These are phyloP conservation scores for Sander vitreus DNA, from an alignment of 2,113 vertebrate genomes.

Conservation along the genomic window DNA sequence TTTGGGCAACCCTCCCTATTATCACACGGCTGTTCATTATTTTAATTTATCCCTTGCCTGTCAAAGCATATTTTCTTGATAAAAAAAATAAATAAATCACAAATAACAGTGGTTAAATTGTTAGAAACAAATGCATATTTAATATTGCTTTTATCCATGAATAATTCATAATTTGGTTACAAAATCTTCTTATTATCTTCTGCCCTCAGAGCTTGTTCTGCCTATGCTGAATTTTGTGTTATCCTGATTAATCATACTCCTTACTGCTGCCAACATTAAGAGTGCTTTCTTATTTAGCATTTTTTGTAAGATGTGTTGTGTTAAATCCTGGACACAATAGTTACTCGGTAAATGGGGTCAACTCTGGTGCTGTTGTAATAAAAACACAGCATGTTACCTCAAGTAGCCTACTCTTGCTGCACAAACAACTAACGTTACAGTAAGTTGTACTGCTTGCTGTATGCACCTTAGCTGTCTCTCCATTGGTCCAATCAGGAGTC, in stretches of 20 bases:
- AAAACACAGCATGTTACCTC: constrained; percentile 59
- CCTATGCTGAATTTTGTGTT: not conserved
- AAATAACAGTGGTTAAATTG: not conserved
- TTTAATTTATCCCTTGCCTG: not conserved
- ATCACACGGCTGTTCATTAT: not conserved
- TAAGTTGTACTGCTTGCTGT: constrained; percentile 25
- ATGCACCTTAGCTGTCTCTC: constrained; percentile 18
- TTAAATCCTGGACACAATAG: not conserved
- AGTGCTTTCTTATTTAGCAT: not conserved
- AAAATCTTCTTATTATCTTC: not conserved
- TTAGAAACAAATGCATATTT: not conserved
- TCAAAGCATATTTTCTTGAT: not conserved
- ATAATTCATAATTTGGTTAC: not conserved
- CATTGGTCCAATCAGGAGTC: constrained; percentile 66
- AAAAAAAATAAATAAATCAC: not conserved
- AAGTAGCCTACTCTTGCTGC: constrained; percentile 50
- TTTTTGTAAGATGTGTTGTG: not conserved
- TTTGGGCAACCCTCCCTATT: not conserved
- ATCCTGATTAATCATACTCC: not conserved
- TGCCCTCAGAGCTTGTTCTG: not conserved
- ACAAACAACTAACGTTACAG: constrained; percentile 48
- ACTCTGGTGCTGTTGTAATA: constrained; percentile 31
- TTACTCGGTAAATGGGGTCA: constrained; percentile 30
- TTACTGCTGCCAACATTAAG: not conserved
- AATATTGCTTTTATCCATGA: not conserved